Evolutionary conservation across 2,797 vertebrate genomes (phyloP).

Genomic region (Rhynchotus rufescens): DNA sequence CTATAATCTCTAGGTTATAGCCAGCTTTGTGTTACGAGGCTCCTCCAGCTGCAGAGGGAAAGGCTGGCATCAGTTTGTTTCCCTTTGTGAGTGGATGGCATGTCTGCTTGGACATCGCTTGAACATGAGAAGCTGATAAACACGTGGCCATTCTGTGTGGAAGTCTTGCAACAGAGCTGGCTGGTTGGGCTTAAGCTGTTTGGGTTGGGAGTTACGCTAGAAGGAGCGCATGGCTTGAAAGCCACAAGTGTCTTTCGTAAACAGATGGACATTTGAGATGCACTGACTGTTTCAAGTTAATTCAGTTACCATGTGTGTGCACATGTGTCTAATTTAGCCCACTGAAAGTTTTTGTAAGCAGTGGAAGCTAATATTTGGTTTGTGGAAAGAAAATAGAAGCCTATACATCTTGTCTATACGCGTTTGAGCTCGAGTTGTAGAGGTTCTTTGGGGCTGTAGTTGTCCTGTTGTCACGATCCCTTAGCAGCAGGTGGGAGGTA

Average conservation of each 20-base stretch:
- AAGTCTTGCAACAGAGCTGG: constrained; percentile 48
- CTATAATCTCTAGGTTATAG: not conserved
- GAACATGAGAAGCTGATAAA: constrained; percentile 40
- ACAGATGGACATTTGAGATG: constrained; percentile 58
- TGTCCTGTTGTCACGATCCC: not conserved
- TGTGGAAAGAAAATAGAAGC: not conserved
- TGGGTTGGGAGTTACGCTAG: constrained; percentile 34
- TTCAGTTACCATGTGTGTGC: constrained; percentile 62
- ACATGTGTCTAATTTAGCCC: constrained; percentile 65
- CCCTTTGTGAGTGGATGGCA: constrained; percentile 32
- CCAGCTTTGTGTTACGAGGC: not conserved
- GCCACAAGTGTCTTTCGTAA: constrained; percentile 66
- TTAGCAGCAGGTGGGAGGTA: not conserved
- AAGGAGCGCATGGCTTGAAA: constrained; percentile 43
- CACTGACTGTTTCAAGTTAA: constrained; percentile 58
- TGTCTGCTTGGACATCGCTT: constrained; percentile 45
- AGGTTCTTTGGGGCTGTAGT: not conserved
- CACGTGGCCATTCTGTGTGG: constrained; percentile 38
- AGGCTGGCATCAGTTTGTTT: constrained; percentile 1
- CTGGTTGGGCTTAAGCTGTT: constrained; percentile 43
- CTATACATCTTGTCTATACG: not conserved
- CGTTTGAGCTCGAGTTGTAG: not conserved
- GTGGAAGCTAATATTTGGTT: constrained; percentile 4
- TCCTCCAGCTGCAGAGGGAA: constrained; percentile 1
- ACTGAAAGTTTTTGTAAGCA: constrained; percentile 26